These are phyloP conservation scores for Aphidoletes aphidimyza DNA, from an alignment of 2,888 invertebrate species.

Conservation along the genomic window DNA sequence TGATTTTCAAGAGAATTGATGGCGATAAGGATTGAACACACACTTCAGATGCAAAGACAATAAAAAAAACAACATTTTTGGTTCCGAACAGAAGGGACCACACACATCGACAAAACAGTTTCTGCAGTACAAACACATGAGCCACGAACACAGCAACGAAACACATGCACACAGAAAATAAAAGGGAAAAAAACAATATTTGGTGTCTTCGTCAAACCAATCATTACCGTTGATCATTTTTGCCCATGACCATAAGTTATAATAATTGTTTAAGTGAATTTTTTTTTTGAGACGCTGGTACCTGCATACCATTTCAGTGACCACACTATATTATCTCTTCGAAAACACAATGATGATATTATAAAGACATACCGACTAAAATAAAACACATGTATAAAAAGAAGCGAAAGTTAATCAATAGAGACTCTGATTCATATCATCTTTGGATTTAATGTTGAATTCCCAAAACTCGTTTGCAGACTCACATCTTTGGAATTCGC, in stretches of 20 bases:
- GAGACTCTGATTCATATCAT: not conserved
- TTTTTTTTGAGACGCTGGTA: slow-evolving; percentile 3
- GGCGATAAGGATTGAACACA: not conserved
- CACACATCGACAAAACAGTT: slow-evolving; percentile 5
- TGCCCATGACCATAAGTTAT: not conserved
- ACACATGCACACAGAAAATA: not conserved
- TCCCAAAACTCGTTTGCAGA: not conserved
- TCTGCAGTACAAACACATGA: slow-evolving; percentile 2
- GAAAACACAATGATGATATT: not conserved
- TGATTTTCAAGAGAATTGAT: not conserved
- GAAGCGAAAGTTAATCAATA: slow-evolving; percentile 23
- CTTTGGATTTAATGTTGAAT: not conserved
- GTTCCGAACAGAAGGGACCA: not conserved
- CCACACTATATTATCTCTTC: no score
- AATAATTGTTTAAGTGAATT: not conserved
- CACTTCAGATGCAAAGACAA: not conserved
- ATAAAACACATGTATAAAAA: no score
- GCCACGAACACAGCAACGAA: not conserved
- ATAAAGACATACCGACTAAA: not conserved
- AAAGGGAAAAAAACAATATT: not conserved
- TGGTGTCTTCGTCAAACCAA: not conserved
- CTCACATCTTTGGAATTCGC: slow-evolving; percentile 13
- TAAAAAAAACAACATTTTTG: no score
- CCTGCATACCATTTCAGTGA: not conserved
- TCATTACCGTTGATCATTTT: slow-evolving; percentile 1